Base-by-base conservation (phyloP, 2,888 invertebrate genomes). In the Amiota minor region DNA sequence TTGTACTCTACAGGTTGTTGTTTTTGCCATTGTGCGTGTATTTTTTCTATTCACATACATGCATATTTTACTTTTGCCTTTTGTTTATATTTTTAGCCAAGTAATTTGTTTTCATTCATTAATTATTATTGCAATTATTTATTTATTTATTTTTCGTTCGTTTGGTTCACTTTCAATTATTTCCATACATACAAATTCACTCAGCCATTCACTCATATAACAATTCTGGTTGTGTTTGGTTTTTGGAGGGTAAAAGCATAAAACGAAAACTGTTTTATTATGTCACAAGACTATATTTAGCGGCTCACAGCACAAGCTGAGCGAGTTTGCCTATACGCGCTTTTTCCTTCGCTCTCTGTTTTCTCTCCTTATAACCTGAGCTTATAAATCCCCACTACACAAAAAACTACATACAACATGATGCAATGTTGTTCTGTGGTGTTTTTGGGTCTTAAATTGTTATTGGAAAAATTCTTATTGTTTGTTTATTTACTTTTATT, bases 251-350 rank as follows among this genome's bases (percentile, higher is more conserved):
- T 8, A 53, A 53, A 12, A 53, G 6, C 12, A 53, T n/a, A n/a
- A 53, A 53, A 8, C 53, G 53, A 53, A 53, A 18, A 65, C 65
- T 18, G 20, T 65, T 68, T 59, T 68, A 68, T 68, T 68, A 68
- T 68, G 67, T 68, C 67, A 68, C 67, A 53, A 9, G 23, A 68
- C 67, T 68, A 68, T 50, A 68, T 68, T 50, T 68, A 68, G 67
- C 50, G 45, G 62, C 62, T 59, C 10, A 23, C 59, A n/a, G n/a
- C 62, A 35, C 62, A 23, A 16, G 56, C 35, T 62, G 14, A 53
- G 14, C 35, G 35, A 6, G 35, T 35, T 35, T 35, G 6, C 6
- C 35, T 8, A 35, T 35, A 53, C 53, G 16, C 53, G 53, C 16
- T 53, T 53, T 14, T 16, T 6, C 16, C 53, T 14, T 47, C 47